These are phyloP conservation scores for Crypturellus tataupa DNA, from an alignment of 2,797 vertebrate genomes.

Conservation along the genomic window DNA sequence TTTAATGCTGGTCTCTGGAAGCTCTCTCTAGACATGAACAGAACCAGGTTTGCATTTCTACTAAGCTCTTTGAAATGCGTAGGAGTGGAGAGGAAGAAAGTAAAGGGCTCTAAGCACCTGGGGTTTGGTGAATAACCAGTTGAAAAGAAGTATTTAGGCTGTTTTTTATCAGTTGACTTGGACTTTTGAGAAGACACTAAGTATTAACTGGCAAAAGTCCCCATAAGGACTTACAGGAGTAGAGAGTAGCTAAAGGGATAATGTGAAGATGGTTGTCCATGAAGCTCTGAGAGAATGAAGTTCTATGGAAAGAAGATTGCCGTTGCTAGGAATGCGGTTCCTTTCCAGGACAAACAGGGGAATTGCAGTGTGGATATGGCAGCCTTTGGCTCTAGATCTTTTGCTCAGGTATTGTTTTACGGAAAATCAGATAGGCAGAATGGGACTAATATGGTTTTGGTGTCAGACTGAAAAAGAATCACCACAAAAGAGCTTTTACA, in stretches of 20 bases:
- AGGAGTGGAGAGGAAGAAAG: rapidly evolving
- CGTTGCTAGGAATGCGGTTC: not conserved
- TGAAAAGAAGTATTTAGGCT: not conserved
- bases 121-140: not conserved
- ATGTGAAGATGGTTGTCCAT: not conserved
- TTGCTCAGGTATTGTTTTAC: not conserved
- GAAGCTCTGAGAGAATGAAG: not conserved
- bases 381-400: not conserved
- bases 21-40: not conserved
- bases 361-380: not conserved
- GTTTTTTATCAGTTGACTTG: not conserved
- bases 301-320: not conserved
- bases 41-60: not conserved
- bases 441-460: not conserved
- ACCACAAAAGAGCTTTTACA: not conserved
- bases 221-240: too few species aligned
- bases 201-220: not conserved
- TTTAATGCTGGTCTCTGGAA: not conserved
- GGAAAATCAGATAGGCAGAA: not conserved
- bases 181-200: not conserved
- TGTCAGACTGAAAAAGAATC: not conserved
- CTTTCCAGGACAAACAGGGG: not conserved
- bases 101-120: not conserved
- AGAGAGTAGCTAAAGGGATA: not conserved
- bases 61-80: not conserved